phyloP scores from a whole-genome alignment of 2,797 vertebrate genomes.

The Cercopithecus petaurista region DNA sequence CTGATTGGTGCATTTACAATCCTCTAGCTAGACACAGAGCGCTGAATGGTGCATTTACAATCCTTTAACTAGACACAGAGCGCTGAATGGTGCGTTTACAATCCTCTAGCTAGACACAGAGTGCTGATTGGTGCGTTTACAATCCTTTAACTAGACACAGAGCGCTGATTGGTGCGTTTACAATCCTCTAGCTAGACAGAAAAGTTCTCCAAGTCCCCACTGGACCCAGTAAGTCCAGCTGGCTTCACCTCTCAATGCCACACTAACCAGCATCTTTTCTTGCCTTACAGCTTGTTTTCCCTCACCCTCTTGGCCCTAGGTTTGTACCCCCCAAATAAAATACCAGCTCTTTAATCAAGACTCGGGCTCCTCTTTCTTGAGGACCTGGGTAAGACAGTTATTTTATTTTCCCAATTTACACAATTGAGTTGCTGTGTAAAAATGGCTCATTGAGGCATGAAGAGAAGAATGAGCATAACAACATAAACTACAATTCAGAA shows the following conservation, averaged over 20 bases:
- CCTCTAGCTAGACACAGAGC: too few relatives aligned
- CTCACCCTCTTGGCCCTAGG: not conserved
- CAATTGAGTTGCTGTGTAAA: not conserved
- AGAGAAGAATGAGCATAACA: not conserved
- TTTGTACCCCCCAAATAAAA: not conserved
- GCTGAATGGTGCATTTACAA: too few relatives aligned
- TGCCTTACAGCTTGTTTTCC: not conserved
- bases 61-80: too few relatives aligned
- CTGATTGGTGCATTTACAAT: too few relatives aligned
- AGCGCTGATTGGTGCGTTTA: rapidly evolving
- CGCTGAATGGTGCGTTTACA: rapidly evolving
- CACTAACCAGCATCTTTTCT: not conserved
- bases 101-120: too few relatives aligned
- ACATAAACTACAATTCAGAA: not conserved
- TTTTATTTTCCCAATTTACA: not conserved
- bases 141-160: too few relatives aligned
- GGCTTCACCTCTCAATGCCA: too few relatives aligned
- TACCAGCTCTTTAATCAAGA: not conserved
- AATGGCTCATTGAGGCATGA: not conserved
- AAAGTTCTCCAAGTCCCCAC: too few relatives aligned
- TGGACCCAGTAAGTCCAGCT: too few relatives aligned
- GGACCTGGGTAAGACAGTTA: not conserved
- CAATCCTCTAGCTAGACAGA: too few relatives aligned
- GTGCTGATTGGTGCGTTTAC: too few relatives aligned
- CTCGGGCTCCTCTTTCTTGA: not conserved